Base-by-base conservation (phyloP, 1,140 invertebrate species). In the Lucilia sericata region DNA sequence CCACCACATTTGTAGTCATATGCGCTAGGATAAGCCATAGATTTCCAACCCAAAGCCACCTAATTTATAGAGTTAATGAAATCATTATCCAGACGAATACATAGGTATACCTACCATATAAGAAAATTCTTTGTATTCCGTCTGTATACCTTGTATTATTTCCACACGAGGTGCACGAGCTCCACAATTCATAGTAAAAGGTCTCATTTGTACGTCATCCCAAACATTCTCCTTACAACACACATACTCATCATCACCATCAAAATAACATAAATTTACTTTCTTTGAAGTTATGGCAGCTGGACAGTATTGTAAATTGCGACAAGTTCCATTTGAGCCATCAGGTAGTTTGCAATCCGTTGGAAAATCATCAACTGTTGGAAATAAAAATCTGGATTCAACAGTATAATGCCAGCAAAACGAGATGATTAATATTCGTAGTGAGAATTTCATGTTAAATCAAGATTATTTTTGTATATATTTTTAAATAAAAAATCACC, bases 1-100 rank as follows among this genome's bases (percentile, higher is more conserved):
- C 85, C 85, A 25, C 85, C 85, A 70, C 85, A 85, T 78, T 84
- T 84, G n/a, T 74, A 85, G 4, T 84, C 83, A 82, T 82, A 85
- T 0, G 49, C 10, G 17, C 55, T 36, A 0, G 82, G 30, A n/a
- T 34, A 9, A n/a, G 65, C 13, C 21, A 70, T 17, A 36, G 84
- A 82, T 14, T 85, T 42, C 49, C 83, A 85, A 19, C 85, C 85
- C 25, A 85, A 51, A 14, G 85, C 85, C 30, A 75, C 78, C 85
- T 84, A 51, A 12, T 49, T 42, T 5, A 25, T 21, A 36, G n/a
- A 14, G 14, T 42, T n/a, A 1, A 13, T 51, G 21, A 80, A 42
- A 42, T 76, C 12, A 42, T 76, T 42, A 12, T 1, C 13, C 13
- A 25, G 14, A n/a, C 0, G 10, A 42, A 36, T 76, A 10, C 13